phyloP scores from a whole-genome alignment of 2,888 invertebrate genomes.

The Melanargia galathea region DNA sequence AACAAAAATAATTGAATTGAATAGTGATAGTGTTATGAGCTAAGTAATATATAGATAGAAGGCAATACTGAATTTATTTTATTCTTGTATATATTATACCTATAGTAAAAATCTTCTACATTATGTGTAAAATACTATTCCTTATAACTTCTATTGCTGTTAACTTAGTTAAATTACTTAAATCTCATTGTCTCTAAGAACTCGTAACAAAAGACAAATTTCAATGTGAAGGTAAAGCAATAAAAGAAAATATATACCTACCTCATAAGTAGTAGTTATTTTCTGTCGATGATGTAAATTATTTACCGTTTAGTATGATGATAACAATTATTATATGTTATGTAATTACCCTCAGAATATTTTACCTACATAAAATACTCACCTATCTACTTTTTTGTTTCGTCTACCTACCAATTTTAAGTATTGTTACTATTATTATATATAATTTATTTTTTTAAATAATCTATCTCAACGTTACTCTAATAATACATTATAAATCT shows the following conservation, averaged over 20 bases:
- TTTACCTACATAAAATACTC: too few relatives aligned
- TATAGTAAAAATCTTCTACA: constrained; percentile 32
- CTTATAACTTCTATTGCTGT: not conserved
- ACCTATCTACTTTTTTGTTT: too few relatives aligned
- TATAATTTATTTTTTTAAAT: not conserved
- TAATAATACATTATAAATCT: constrained; percentile 7
- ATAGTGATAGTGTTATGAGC: constrained; percentile 32
- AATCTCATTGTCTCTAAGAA: not conserved
- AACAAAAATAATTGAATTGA: constrained; percentile 27
- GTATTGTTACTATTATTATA: constrained; percentile 3
- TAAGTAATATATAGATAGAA: constrained; percentile 30
- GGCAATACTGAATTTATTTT: constrained; percentile 38
- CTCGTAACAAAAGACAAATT: not conserved
- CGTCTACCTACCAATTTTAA: too few relatives aligned
- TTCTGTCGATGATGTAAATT: constrained; percentile 1
- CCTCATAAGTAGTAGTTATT: constrained; percentile 17
- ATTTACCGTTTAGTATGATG: not conserved
- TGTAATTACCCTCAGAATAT: too few relatives aligned
- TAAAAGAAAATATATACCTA: constrained; percentile 19
- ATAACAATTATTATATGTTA: not conserved
- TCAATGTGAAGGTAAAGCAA: constrained; percentile 14
- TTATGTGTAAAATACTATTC: constrained; percentile 21
- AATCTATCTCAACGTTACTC: constrained; percentile 15
- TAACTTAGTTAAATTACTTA: not conserved
- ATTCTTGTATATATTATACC: constrained; percentile 38